Conservation (phyloP, 2,797 vertebrate genomes). For the Cyprinella venusta region DNA sequence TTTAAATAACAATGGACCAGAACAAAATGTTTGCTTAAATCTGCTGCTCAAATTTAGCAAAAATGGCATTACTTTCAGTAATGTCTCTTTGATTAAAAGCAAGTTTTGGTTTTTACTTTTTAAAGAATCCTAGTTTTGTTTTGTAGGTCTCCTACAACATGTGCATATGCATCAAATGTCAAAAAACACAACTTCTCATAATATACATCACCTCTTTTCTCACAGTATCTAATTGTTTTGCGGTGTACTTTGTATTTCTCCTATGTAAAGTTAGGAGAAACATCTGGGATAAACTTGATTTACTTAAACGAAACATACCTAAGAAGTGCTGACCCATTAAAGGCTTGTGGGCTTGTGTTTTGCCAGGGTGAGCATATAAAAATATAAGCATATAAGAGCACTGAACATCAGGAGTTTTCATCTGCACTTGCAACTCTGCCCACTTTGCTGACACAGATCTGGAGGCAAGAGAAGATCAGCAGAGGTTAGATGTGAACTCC, state of each 20-base stretch:
- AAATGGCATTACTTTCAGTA: background rate
- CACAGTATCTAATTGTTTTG: background rate
- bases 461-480: background rate
- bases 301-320: background rate
- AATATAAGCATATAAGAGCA: background rate
- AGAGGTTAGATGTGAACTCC: slow-evolving; percentile 17
- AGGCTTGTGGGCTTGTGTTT: background rate
- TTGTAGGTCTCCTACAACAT: background rate
- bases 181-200: background rate
- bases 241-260: background rate
- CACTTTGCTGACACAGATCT: slow-evolving; percentile 63
- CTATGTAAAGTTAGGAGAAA: background rate
- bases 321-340: background rate
- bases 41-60: background rate
- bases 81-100: background rate
- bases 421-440: background rate
- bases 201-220: background rate
- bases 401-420: slow-evolving; percentile 4
- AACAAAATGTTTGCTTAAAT: background rate
- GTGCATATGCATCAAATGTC: background rate
- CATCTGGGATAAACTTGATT: background rate
- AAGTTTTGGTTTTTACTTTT: too few species aligned
- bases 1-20: background rate
- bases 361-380: slow-evolving; percentile 26
- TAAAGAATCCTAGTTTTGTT: background rate